Evolutionary conservation across 2,797 vertebrate species (phyloP), one percentile per base, ranked within the genome.

Genomic region (Heliangelus exortis): DNA sequence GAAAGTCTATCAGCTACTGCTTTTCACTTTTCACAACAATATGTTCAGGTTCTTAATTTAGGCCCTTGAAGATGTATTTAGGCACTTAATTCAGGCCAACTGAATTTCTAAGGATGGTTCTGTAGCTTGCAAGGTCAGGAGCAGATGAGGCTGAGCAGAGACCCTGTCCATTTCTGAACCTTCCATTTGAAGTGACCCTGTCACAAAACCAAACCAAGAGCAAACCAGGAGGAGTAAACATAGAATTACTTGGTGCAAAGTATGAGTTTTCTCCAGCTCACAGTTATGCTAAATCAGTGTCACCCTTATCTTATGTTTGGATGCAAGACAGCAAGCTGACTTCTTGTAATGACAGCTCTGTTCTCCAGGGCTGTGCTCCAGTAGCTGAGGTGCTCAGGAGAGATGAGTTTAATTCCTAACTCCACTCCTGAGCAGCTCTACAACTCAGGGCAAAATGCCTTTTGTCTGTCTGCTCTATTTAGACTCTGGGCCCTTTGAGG

Each of bases 141-240:
- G 45, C 31, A 67, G 50, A 68, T 7, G 54, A 29, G 51, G 59
- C 1, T 7, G 4, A 59, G n/a, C 21, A 17, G 21, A 25, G 9
- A 55, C 17, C 10, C 12, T 45, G 7, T 20, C 58, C 17, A 0
- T 5, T 55, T 16, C 53, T 45, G 61, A 29, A 25, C 12, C 17
- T 63, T 12, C 5, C 3, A 1, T 17, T 4, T 1, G 57, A 45
- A 80, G 33, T 7, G 8, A 47, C 47, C 21, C 21, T 45, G 15
- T 22, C 2, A 16, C 15, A 79, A 86, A 18, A 14, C 34, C 12
- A 57, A 76, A 73, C 28, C 53, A 28, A 25, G 6, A 73, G 45
- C 61, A 59, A 76, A 50, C 2, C 1, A 0, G 5, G 36, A 50
- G 71, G 61, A 18, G 3, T 36, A 15, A 43, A 16, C 2, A 31